Conservation (phyloP, 2,888 invertebrate species). For the Polylopha cassiicola region DNA sequence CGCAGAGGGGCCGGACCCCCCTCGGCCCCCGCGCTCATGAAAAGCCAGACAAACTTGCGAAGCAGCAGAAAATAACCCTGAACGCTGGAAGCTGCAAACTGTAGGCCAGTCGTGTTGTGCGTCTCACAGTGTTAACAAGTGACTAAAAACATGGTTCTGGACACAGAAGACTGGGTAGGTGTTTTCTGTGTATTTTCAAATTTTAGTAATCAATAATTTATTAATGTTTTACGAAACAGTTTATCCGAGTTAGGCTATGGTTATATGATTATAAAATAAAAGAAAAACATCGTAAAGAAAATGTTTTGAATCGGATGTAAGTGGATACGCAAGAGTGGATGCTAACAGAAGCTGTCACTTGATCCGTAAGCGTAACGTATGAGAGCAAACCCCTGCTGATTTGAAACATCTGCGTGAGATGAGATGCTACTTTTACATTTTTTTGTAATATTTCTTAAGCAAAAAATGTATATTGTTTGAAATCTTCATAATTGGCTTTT, state of each 20-base stretch:
- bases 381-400: conserved; percentile 35
- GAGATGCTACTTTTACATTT: conserved; percentile 24
- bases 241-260: not conserved
- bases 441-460: too few species aligned
- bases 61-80: conserved; percentile 74
- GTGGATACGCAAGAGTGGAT: conserved; percentile 35
- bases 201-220: conserved; percentile 10
- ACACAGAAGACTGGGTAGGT: conserved; percentile 75
- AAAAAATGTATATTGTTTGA: too few species aligned
- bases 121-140: conserved; percentile 76
- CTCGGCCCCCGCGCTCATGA: conserved; percentile 42
- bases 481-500: too few species aligned
- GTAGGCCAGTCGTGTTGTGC: conserved; percentile 74
- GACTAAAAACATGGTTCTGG: conserved; percentile 73
- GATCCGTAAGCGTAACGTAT: conserved; percentile 32
- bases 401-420: conserved; percentile 33
- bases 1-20: conserved; percentile 40
- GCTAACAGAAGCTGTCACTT: conserved; percentile 46
- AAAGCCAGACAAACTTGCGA: conserved; percentile 57
- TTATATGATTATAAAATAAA: not conserved
- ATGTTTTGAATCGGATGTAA: conserved; percentile 13
- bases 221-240: not conserved
- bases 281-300: conserved; percentile 10
- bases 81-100: conserved; percentile 67
- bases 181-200: conserved; percentile 21